Evolutionary conservation across 2,113 vertebrate species (phyloP), one percentile per base, ranked within the genome.

Genomic region (Xenopus laevis): DNA sequence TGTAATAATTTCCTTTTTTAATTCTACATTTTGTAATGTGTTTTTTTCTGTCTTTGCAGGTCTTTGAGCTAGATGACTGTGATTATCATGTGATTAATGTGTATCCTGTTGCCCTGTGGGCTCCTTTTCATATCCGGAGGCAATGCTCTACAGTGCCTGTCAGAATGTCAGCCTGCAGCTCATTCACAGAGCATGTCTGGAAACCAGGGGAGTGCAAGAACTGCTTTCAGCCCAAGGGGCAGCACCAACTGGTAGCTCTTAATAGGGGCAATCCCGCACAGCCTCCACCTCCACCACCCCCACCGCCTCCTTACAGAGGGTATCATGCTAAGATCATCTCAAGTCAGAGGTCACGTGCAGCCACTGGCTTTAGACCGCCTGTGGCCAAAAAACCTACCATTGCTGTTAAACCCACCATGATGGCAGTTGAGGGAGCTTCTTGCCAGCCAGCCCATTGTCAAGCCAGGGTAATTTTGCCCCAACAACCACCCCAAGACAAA

Each of bases 141-240:
- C 71, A 52, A 71, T 86, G 84, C 82, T 81, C 85, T 74, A 11
- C 65, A 68, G 66, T 33, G 52, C 58, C 58, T 53, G 47, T 82
- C 82, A 92, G 89, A 21, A 99, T 99, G 97, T 99, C 97, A 78
- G 97, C 96, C 86, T 99, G 97, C 88, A 95, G 95, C 87, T 89
- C 96, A 65, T 99, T 99, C 85, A 99, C 97, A 63, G 97, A 99
- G 82, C 97, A 99, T 83, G 95, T 98, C 74, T 99, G 97, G 97
- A 99, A 98, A 86, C 96, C 96, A 46, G 97, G 97, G 63, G 96
- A 99, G 91, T 99, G 97, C 86, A 98, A 99, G 91, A 98, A 99
- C 88, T 99, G 97, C 84, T 99, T 99, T 79, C 96, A 98, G 82
- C 96, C 97, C 61, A 98, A 98, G 83, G 97, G 95, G 79, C 89